These are phyloP conservation scores for Scaptodrosophila latifasciaeformis DNA, from an alignment of 2,888 invertebrate genomes.

Conservation along the genomic window DNA sequence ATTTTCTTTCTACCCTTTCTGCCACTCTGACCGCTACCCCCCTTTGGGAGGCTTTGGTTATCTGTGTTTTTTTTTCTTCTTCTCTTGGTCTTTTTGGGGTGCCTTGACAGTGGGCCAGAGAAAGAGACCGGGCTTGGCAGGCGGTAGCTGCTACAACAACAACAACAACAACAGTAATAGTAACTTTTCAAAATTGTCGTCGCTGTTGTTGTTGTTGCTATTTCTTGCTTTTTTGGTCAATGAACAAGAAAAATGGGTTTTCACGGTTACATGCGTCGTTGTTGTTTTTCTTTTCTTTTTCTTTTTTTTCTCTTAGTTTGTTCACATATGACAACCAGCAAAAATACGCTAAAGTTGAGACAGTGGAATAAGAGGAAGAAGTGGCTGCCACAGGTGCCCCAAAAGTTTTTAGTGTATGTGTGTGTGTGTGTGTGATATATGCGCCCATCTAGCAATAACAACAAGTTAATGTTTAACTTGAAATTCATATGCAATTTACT, in stretches of 20 bases:
- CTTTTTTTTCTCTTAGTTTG: constrained; percentile 13
- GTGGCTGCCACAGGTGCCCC: not conserved
- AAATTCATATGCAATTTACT: constrained; percentile 2
- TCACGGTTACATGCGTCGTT: constrained; percentile 60
- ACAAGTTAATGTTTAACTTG: constrained; percentile 2
- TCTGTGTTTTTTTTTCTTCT: too few species aligned
- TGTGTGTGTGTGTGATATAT: constrained; percentile 9
- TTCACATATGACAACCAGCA: constrained; percentile 37
- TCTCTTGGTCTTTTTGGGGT: too few species aligned
- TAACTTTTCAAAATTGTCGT: constrained; percentile 3
- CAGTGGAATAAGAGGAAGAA: not conserved
- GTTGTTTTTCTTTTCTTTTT: too few species aligned
- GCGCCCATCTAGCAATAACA: not conserved
- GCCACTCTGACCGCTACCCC: too few species aligned
- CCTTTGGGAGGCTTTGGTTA: not conserved
- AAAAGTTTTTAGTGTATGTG: not conserved
- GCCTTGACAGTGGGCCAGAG: too few species aligned
- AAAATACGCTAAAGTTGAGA: not conserved
- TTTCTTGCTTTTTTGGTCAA: constrained; percentile 55
- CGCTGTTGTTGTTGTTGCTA: constrained; percentile 5
- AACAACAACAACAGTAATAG: not conserved
- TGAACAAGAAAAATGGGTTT: constrained; percentile 67
- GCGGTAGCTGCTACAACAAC: constrained; percentile 4
- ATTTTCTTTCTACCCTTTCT: not conserved
- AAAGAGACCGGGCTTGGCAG: constrained; percentile 1